A percentile compares a stretch with the other conserved stretches of the same genome.
These are phyloP conservation scores for Oxytorus armatus DNA, from an alignment of 2,888 invertebrate species.

Conservation along the genomic window DNA sequence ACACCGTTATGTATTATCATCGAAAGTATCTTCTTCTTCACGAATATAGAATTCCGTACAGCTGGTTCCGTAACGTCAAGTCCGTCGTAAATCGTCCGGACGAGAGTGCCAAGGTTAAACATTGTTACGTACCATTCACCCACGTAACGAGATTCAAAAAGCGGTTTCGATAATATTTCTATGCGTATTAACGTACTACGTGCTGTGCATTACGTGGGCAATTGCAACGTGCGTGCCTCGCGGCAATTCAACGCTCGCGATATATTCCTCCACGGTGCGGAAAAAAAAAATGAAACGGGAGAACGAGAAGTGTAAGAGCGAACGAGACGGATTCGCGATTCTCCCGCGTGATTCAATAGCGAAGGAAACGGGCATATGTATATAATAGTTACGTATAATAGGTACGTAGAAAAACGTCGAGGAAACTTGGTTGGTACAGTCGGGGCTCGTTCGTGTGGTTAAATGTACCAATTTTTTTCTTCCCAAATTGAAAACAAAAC, in stretches of 20 bases:
- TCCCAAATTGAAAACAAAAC: not conserved
- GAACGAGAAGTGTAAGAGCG: slow-evolving; percentile 37
- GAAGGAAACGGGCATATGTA: slow-evolving; percentile 75
- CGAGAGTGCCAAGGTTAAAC: not conserved
- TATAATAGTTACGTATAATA: slow-evolving; percentile 17
- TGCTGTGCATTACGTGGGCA: slow-evolving; percentile 25
- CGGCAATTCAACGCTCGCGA: slow-evolving; percentile 78
- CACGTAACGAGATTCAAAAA: not conserved
- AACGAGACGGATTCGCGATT: slow-evolving; percentile 73
- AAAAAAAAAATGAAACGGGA: slow-evolving; percentile 24
- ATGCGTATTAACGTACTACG: not conserved
- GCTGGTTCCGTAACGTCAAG: not conserved
- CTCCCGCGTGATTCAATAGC: slow-evolving; percentile 78
- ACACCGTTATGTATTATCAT: slow-evolving; percentile 7
- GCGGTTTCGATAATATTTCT: not conserved
- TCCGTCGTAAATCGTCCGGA: slow-evolving; percentile 8
- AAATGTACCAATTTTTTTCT: not conserved
- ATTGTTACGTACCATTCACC: slow-evolving; percentile 4
- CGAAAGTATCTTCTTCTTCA: not conserved
- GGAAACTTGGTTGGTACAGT: not conserved
- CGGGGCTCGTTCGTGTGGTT: not conserved
- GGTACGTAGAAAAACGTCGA: slow-evolving; percentile 6
- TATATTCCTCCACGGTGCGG: slow-evolving; percentile 40
- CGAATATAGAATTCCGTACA: not conserved
- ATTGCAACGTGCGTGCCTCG: slow-evolving; percentile 77